These are phyloP conservation scores for Halcyon badia DNA, from an alignment of 2,797 vertebrate species.

Conservation along the genomic window DNA sequence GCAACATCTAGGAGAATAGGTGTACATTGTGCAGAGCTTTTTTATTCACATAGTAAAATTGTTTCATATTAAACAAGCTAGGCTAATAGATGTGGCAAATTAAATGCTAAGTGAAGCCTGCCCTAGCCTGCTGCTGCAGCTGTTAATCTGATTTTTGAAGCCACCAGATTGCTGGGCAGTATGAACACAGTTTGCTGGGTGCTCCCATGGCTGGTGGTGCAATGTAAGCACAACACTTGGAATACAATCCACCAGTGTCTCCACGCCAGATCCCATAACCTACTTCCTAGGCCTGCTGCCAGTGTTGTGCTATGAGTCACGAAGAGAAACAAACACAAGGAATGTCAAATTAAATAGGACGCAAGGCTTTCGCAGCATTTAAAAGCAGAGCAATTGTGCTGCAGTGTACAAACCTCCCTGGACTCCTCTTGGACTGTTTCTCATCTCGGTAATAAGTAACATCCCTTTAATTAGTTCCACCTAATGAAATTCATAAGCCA, in stretches of 20 bases:
- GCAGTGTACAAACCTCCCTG: not conserved
- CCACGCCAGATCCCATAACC: conserved; percentile 48
- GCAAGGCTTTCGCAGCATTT: not conserved
- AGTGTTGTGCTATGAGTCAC: conserved; percentile 62
- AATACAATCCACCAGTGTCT: conserved; percentile 66
- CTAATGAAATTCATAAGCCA: conserved; percentile 54
- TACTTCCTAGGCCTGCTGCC: conserved; percentile 65
- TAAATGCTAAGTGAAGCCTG: not conserved
- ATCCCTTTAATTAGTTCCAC: conserved; percentile 71
- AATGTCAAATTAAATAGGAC: conserved; percentile 55
- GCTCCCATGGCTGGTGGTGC: conserved; percentile 44
- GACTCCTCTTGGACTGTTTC: conserved; percentile 40
- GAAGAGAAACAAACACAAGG: conserved; percentile 50
- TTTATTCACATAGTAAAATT: not conserved
- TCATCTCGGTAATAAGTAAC: conserved; percentile 49
- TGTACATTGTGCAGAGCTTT: not conserved
- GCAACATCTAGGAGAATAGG: not conserved
- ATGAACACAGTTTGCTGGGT: conserved; percentile 22
- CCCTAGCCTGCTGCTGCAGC: not conserved
- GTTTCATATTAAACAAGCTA: not conserved
- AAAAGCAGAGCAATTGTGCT: not conserved
- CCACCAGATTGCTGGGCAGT: conserved; percentile 31
- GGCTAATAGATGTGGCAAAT: not conserved
- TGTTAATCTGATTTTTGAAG: conserved; percentile 40
- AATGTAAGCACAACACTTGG: conserved; percentile 57